A percentile compares a stretch with the other conserved stretches of the same genome.
Conservation (phyloP, 2,113 vertebrate genomes). For the Drymodes brunneopygia region DNA sequence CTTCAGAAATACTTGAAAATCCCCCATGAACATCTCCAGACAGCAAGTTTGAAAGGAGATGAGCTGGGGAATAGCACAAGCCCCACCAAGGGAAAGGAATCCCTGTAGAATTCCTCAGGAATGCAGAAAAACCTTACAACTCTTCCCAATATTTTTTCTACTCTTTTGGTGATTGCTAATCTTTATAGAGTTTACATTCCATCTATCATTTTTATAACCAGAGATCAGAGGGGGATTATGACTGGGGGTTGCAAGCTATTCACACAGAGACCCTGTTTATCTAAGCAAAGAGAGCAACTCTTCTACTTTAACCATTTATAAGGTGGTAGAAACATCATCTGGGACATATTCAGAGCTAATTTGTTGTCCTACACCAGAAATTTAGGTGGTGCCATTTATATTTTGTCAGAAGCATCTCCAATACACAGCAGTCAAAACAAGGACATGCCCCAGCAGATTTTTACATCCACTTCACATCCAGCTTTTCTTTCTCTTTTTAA, state of each 20-base stretch:
- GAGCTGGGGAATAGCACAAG: background rate
- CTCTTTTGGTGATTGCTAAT: conserved; percentile 16
- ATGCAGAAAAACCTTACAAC: conserved; percentile 19
- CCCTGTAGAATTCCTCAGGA: conserved; percentile 31
- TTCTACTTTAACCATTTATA: conserved; percentile 16
- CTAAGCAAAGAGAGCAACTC: conserved; percentile 4
- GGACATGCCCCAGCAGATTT: background rate
- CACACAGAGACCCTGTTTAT: conserved; percentile 37
- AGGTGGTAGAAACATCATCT: background rate
- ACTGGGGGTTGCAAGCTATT: background rate
- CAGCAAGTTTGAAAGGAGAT: background rate
- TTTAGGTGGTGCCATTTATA: background rate
- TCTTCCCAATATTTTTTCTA: conserved; percentile 8
- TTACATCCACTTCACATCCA: background rate
- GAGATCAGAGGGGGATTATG: conserved; percentile 51
- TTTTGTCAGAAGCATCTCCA: background rate
- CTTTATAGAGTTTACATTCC: conserved; percentile 62
- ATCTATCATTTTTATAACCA: conserved; percentile 57
- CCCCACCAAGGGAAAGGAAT: background rate
- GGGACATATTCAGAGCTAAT: background rate
- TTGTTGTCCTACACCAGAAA: background rate
- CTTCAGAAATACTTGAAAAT: background rate
- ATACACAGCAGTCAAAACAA: background rate
- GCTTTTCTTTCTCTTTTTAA: background rate
- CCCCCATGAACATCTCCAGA: background rate